These are phyloP conservation scores for Nephila pilipes DNA, from an alignment of 1,140 invertebrate species.

Conservation along the genomic window DNA sequence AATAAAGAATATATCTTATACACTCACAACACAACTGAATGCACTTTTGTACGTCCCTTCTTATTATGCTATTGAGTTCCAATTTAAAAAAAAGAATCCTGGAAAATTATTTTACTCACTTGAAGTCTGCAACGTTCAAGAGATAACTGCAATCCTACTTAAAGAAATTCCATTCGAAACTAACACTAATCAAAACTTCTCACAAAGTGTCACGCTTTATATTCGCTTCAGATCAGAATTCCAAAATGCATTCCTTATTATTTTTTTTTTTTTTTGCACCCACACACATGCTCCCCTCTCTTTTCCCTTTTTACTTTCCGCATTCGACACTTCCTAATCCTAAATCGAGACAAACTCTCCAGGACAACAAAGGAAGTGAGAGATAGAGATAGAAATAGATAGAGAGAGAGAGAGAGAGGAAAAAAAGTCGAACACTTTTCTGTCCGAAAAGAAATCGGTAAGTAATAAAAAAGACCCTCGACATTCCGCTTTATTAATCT, in stretches of 20 bases:
- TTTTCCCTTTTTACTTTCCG: not conserved
- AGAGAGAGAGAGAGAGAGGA: not conserved
- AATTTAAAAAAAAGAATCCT: not conserved
- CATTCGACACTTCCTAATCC: conserved; percentile 37
- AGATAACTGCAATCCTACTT: not conserved
- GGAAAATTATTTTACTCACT: not conserved
- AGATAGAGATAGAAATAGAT: not conserved
- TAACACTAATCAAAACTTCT: conserved; percentile 37
- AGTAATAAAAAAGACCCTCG: not conserved
- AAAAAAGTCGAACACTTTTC: conserved; percentile 16
- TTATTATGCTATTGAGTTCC: not conserved
- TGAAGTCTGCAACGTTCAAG: not conserved
- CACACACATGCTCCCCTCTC: too few relatives aligned
- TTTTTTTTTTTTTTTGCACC: not conserved
- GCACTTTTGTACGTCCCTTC: not conserved
- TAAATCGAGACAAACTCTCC: conserved; percentile 48
- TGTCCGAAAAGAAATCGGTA: not conserved
- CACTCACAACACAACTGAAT: not conserved
- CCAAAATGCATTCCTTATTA: not conserved
- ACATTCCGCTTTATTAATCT: conserved; percentile 69
- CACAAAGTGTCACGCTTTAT: not conserved
- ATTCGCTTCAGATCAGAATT: not conserved
- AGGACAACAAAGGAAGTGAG: conserved; percentile 5
- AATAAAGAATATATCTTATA: not conserved
- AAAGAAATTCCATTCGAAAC: not conserved